These are phyloP conservation scores for Drosophila ironensis DNA, from an alignment of 1,140 invertebrate species.

Conservation along the genomic window DNA sequence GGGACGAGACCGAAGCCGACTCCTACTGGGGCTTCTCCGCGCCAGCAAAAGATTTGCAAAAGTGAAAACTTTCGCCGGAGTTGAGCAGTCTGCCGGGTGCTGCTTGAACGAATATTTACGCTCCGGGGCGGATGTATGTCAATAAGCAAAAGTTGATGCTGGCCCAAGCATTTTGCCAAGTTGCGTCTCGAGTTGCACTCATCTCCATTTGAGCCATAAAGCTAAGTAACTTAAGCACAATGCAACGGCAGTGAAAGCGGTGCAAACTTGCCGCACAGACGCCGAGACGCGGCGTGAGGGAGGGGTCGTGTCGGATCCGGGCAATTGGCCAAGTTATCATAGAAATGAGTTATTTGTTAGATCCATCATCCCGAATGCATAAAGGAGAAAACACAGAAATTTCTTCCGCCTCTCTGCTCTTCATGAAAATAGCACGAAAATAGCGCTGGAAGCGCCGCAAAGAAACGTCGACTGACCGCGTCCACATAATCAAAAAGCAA, in stretches of 20 bases:
- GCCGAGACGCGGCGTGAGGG: neutral
- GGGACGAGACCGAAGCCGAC: neutral
- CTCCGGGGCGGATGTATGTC: constrained; percentile 44
- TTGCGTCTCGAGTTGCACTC: constrained; percentile 20
- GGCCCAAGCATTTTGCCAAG: constrained; percentile 20
- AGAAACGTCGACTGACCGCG: constrained; percentile 26
- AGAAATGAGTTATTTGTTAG: constrained; percentile 60
- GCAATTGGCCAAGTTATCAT: constrained; percentile 61
- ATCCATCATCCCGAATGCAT: constrained; percentile 51
- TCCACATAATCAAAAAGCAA: constrained; percentile 46
- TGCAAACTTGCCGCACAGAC: constrained; percentile 5
- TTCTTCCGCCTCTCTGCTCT: neutral
- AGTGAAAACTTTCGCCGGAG: constrained; percentile 1
- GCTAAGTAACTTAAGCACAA: constrained; percentile 49
- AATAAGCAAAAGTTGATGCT: constrained; percentile 35
- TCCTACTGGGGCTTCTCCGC: neutral
- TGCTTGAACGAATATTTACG: constrained; percentile 11
- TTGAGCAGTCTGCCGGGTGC: neutral
- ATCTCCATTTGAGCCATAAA: constrained; percentile 46
- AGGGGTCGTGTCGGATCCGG: neutral
- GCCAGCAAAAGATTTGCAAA: neutral
- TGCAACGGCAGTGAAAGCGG: constrained; percentile 39
- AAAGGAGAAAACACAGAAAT: constrained; percentile 32
- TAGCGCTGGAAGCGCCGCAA: neutral
- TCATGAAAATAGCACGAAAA: neutral